Evolutionary conservation across 2,113 vertebrate genomes (phyloP), one percentile per base, ranked within the genome.

Genomic region (Hiodon alosoides): DNA sequence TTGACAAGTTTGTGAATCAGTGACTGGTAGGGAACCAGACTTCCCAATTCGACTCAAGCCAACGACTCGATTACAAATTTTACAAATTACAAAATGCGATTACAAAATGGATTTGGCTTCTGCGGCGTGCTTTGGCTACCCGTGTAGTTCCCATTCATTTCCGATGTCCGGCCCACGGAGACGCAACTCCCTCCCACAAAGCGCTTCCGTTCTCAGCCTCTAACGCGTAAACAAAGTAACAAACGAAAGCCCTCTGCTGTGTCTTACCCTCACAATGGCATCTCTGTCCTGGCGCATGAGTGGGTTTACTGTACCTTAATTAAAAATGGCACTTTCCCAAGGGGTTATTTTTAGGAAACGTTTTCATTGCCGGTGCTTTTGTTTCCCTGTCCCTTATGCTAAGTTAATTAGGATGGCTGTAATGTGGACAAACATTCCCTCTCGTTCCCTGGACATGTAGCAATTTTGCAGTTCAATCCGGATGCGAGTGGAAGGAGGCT

Each of bases 401-500:
- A 54, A 7, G 53, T 58, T 71, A 71, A 71, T 58, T 71, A 54
- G 53, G 69, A 47, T 11, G 69, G 9, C 53, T 58, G 5, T 46
- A 67, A 67, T 67, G 31, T 46, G 48, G 7, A 47, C 3, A 6
- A 2, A 64, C 17, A 67, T 9, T n/a, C 46, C 31, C 17, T 7
- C 7, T 67, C 10, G 48, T 4, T 47, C 31, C 7, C 31, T 47
- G 4, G 31, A 46, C 7, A 48, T 6, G n/a, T 16, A 7, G 58
- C 14, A 59, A 31, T 31, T 31, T 13, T 60, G 54, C 8, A 54
- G 47, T 31, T 17, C 46, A n/a, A 60, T 61, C 51, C 52, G 72
- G 46, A 55, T 11, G 55, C 52, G 14, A 0, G 4, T 57, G 7
- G 55, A 4, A 9, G 50, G 4, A 3, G 7, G 8, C 89, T 94